Conservation (phyloP, 2,113 vertebrate genomes). For the Microtus oregoni region DNA sequence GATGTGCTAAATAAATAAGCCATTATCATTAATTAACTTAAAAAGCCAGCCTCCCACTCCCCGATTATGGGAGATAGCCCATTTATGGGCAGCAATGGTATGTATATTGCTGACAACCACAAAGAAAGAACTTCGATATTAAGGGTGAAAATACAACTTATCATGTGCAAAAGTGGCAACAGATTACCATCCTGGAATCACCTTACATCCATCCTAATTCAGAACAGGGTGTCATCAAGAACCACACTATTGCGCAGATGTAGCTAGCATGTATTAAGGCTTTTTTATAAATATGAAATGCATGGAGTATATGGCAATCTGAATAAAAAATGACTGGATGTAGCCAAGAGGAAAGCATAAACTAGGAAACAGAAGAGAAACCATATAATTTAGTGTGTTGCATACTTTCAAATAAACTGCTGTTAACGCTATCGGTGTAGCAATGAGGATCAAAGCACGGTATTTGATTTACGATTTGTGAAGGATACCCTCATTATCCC, state of each 20-base stretch:
- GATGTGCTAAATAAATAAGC: not conserved
- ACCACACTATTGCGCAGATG: not conserved
- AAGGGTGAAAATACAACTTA: not conserved
- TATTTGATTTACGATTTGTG: not conserved
- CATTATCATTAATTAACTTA: constrained; percentile 21
- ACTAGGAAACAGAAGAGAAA: not conserved
- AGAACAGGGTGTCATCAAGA: not conserved
- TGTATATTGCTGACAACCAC: not conserved
- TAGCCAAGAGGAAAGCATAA: constrained; percentile 54
- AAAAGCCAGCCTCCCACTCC: not conserved
- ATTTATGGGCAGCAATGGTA: not conserved
- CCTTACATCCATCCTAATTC: not conserved
- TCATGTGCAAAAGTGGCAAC: not conserved
- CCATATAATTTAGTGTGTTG: constrained; percentile 20
- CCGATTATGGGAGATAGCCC: not conserved
- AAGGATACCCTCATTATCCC: not conserved
- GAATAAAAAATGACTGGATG: constrained; percentile 47
- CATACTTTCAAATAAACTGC: constrained; percentile 9
- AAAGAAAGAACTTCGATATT: not conserved
- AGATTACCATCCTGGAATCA: not conserved
- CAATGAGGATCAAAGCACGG: not conserved
- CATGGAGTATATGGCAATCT: not conserved
- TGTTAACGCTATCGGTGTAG: not conserved
- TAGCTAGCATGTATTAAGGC: not conserved
- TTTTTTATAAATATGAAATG: not conserved